phyloP scores from a whole-genome alignment of 2,888 invertebrate genomes.

The Leptinotarsa peninsularis region DNA sequence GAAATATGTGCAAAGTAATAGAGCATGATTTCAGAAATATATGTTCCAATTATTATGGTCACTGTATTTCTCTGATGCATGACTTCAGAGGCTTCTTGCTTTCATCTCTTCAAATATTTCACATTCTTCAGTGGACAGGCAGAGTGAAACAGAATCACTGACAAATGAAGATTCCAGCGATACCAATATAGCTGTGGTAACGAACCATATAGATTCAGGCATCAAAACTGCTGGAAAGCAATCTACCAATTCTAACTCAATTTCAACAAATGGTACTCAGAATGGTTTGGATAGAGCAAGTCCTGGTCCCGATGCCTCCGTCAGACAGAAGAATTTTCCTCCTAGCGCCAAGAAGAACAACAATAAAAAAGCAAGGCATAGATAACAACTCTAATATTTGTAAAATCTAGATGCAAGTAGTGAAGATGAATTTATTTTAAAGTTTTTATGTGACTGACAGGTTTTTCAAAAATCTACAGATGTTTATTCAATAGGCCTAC shows the following conservation, averaged over 20 bases:
- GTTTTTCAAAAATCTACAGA: not conserved
- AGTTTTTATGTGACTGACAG: not conserved
- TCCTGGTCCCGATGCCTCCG: slow-evolving; percentile 74
- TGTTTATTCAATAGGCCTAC: not conserved
- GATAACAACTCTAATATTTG: slow-evolving; percentile 68
- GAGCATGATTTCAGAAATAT: too few relatives aligned
- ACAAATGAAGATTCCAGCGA: slow-evolving; percentile 81
- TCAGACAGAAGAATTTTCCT: slow-evolving; percentile 72
- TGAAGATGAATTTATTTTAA: not conserved
- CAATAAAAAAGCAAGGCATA: slow-evolving; percentile 85
- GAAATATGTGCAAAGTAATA: too few relatives aligned
- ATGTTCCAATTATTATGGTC: too few relatives aligned
- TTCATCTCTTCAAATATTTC: slow-evolving; percentile 8
- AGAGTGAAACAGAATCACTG: slow-evolving; percentile 90
- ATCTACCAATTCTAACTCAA: slow-evolving; percentile 56
- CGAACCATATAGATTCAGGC: slow-evolving; percentile 62
- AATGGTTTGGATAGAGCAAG: slow-evolving; percentile 64
- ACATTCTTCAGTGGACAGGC: slow-evolving; percentile 75
- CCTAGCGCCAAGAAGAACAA: slow-evolving; percentile 79
- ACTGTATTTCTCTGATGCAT: not conserved
- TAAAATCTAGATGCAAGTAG: too few relatives aligned
- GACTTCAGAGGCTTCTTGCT: slow-evolving; percentile 4
- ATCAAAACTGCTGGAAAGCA: slow-evolving; percentile 65
- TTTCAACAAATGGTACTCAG: slow-evolving; percentile 59
- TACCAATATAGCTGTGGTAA: slow-evolving; percentile 68